Evolutionary conservation across 2,797 vertebrate species (phyloP), one percentile per base, ranked within the genome.

Genomic region (Distichodus sexfasciatus): DNA sequence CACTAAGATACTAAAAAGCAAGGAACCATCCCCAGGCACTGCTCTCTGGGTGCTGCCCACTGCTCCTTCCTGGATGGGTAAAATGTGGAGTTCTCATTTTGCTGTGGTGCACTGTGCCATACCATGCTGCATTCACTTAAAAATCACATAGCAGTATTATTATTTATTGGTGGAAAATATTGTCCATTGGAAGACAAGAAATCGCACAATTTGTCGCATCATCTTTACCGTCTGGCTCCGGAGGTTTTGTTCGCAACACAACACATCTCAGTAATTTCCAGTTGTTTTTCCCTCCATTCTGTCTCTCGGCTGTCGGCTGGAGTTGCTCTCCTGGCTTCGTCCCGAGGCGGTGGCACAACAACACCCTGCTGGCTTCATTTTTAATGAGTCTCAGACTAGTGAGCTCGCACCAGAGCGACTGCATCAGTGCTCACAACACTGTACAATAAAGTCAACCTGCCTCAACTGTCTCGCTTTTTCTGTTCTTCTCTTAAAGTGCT

Each of bases 321-420:
- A 70, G 28, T 54, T 1, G 28, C 11, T 63, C 26, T 63, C 68
- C 23, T 21, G 44, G 59, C 28, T 17, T 19, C 29, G 7, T 58
- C 44, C 57, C 54, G 35, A 59, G 68, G 59, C 44, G 67, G 19
- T 12, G 3, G 0, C 43, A 59, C 40, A 24, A 59, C 29, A 68
- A 48, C 53, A 51, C 6, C 19, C 23, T 55, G 64, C 21, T 29
- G 44, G 55, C 76, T 74, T 74, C 33, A 72, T 71, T 65, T 77
- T 75, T 78, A 71, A 78, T 72, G 54, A 75, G 66, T 65, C 33
- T 58, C 57, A 21, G 31, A 63, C 67, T 68, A 31, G 12, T 69
- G 58, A 57, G 40, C 47, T 69, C 43, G 58, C 19, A 66, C 35
- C 1, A n/a, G 14, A 23, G 43, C 61, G 48, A 43, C 54, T 43